Evolutionary conservation across 2,797 vertebrate species (phyloP), one percentile per base, ranked within the genome.

Genomic region (Enteromius argenteus): DNA sequence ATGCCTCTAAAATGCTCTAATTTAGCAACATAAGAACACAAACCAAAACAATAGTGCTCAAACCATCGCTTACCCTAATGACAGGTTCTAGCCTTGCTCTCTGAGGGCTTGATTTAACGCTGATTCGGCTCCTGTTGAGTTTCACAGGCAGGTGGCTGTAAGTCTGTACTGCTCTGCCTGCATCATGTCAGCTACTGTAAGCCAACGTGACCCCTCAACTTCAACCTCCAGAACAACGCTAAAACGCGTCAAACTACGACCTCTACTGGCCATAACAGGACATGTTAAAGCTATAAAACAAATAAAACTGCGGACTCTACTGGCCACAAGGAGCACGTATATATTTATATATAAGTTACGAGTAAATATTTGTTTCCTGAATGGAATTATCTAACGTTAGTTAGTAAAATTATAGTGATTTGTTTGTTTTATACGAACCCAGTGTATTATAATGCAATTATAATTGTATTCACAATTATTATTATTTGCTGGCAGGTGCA

Each of bases 191-290:
- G 58, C 56, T 42, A 60, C 30, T 72, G 69, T 85, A 79, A 85
- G 15, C 44, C 64, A 49, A 27, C 73, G 7, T 69, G 84, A 88
- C 76, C 73, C 69, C 74, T 79, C 79, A 86, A 84, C 84, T 81
- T 84, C 81, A 84, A 86, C 78, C 78, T 32, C 27, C 60, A 51
- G 69, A 46, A 9, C 62, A 27, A 23, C 32, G 37, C 30, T 46
- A 30, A 71, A 64, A 46, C 23, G 30, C 30, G 60, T 56, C 81
- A 56, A 79, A 81, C 68, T 1, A 3, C 44, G 81, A 15, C 74
- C 69, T 75, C 87, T 79, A 11, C 1, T n/a, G 84, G 82, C 0
- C 51, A 37, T 5, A 1, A 27, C 0, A 1, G 19, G 35, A 44
- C 42, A 53, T 6, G 15, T 39, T 62, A 83, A 30, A 53, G 11